Evolutionary conservation across 1,140 invertebrate species (phyloP), one percentile per base, ranked within the genome.

Genomic region (Ladona fulva): DNA sequence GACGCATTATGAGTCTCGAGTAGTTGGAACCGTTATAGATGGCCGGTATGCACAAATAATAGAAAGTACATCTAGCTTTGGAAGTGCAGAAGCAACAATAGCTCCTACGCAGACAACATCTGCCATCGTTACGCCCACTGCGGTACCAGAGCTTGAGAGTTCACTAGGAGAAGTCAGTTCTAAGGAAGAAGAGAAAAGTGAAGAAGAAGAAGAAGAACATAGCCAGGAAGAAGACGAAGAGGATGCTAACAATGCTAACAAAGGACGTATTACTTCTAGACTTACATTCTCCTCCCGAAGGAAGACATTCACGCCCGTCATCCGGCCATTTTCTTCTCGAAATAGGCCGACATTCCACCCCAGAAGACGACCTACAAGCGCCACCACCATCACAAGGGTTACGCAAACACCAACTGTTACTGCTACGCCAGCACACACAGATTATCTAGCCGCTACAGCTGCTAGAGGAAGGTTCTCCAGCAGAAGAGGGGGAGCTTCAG

Each of bases 381-480:
- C 93, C 3, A 93, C 93, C 14, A 94, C 93, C 0, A 94, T 95
- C 37, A 95, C 93, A 12, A 86, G 93, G 83, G 90, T 89, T 76
- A 92, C 93, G 82, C 90, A 93, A 81, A 95, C 93, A 0, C 93
- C 93, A 14, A 95, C 94, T 11, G 92, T 95, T 79, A 94, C 93
- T 0, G 93, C 93, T 44, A 94, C 93, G 3, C 91, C 93, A 24
- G 93, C 93, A 11, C 37, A 25, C 16, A 25, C 74, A 3, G 29
- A 24, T 19, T 14, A 75, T 16, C 24, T 66, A 5, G 16, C 52
- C 5, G 52, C 52, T 3, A 66, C 52, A 5, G 78, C 78, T 0
- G 52, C 82, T 8, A 83, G 81, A 42, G 83, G 86, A 1, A 85
- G 89, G 80, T 94, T 92, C 84, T 89, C 88, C 44, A 88, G 89